These are phyloP conservation scores for Nephrocerus scutellatus DNA, from an alignment of 2,888 invertebrate species.

Conservation along the genomic window DNA sequence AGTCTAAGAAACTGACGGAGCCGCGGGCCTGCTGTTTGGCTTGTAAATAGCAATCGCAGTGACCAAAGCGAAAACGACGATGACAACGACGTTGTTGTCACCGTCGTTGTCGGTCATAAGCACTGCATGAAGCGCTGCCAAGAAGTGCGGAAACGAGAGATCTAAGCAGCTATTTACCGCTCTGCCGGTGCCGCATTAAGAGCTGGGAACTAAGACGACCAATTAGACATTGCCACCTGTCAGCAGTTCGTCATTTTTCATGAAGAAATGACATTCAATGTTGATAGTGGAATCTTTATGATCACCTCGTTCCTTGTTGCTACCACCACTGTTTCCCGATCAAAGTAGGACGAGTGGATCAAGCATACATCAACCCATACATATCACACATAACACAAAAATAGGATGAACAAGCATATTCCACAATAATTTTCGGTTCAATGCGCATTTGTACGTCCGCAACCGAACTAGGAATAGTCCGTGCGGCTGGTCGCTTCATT, in stretches of 20 bases:
- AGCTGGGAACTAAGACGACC: constrained; percentile 45
- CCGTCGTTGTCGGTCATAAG: too few species aligned
- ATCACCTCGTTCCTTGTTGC: constrained; percentile 13
- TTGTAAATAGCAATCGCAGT: constrained; percentile 26
- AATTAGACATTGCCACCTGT: constrained; percentile 49
- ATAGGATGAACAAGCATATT: too few species aligned
- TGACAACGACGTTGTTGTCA: too few species aligned
- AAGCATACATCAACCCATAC: constrained; percentile 8
- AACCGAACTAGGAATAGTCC: too few species aligned
- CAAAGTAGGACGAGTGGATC: constrained; percentile 6
- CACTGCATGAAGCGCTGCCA: too few species aligned
- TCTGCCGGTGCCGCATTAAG: too few species aligned
- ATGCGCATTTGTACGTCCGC: constrained; percentile 5
- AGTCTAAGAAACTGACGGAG: constrained; percentile 14
- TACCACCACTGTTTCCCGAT: too few species aligned
- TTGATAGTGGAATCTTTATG: constrained; percentile 18
- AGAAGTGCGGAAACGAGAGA: too few species aligned
- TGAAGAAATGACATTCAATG: constrained; percentile 19
- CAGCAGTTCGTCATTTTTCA: constrained; percentile 47
- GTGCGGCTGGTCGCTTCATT: constrained; percentile 1
- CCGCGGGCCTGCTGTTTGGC: not conserved
- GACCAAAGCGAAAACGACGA: too few species aligned
- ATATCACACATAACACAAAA: constrained; percentile 8
- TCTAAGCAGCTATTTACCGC: too few species aligned
- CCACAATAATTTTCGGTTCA: constrained; percentile 11